A percentile compares a stretch with the other conserved stretches of the same genome.
These are phyloP conservation scores for Ramphastos sulfuratus DNA, from an alignment of 2,113 vertebrate species.

Conservation along the genomic window DNA sequence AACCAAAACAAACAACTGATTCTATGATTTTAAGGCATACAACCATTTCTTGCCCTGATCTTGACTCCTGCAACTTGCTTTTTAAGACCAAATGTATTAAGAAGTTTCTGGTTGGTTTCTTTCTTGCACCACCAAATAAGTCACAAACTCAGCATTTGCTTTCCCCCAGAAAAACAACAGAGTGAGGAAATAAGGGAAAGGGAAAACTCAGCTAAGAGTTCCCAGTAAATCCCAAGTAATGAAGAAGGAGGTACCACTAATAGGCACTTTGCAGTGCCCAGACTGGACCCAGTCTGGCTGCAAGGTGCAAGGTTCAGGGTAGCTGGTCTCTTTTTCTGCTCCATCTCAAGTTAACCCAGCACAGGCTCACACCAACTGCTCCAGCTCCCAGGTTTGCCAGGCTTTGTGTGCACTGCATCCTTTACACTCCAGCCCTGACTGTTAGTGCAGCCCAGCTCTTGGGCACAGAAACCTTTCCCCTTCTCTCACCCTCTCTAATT, in stretches of 20 bases:
- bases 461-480: background rate
- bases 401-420: rapidly evolving
- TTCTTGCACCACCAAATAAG: background rate
- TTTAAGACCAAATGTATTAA: background rate
- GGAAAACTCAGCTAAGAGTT: background rate
- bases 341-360: background rate
- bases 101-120: background rate
- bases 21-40: background rate
- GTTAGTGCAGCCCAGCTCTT: background rate
- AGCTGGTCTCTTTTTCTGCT: background rate
- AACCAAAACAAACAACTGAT: too few relatives aligned
- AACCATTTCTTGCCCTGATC: background rate
- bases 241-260: background rate
- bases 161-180: background rate
- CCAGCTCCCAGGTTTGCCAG: background rate
- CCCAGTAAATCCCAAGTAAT: background rate
- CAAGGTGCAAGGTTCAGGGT: background rate
- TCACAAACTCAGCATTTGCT: rapidly evolving
- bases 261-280: background rate
- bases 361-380: background rate
- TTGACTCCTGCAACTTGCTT: background rate
- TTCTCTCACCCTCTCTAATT: background rate
- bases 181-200: background rate
- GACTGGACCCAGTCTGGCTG: background rate
- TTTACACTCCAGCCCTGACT: background rate